A percentile compares a stretch with the other conserved stretches of the same genome.
These are phyloP conservation scores for Tethya wilhelma DNA, from an alignment of 37 sponge, comb jelly and placozoan genomes.

Conservation along the genomic window DNA sequence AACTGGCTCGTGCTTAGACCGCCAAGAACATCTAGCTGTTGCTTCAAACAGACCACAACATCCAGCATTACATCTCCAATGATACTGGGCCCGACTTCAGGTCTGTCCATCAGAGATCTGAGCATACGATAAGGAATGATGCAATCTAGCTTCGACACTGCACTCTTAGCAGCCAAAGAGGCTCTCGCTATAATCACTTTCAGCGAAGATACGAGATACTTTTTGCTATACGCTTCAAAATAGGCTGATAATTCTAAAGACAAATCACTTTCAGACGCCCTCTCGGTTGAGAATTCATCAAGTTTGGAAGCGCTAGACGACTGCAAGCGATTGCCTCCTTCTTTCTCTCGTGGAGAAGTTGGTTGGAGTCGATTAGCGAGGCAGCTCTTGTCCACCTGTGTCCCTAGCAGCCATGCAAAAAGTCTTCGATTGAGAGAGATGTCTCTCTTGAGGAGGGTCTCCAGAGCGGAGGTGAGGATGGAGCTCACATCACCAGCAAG, in stretches of 20 bases:
- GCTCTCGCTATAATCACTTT: neutral
- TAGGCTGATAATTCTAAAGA: too few relatives aligned
- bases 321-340: too few relatives aligned
- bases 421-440: slow-evolving; percentile 81
- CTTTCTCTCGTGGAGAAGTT: too few relatives aligned
- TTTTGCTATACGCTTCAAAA: slow-evolving; percentile 43
- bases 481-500: slow-evolving; percentile 17
- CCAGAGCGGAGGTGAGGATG: slow-evolving; percentile 69
- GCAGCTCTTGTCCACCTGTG: slow-evolving; percentile 11
- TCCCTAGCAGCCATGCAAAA: slow-evolving; percentile 80
- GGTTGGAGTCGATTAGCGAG: neutral
- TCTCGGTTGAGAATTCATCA: too few relatives aligned
- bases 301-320: too few relatives aligned
- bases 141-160: slow-evolving; percentile 17
- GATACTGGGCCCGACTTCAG: slow-evolving; percentile 29
- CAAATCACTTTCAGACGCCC: too few relatives aligned
- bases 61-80: slow-evolving; percentile 46
- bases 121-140: slow-evolving; percentile 65
- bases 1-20: neutral
- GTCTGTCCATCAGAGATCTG: slow-evolving; percentile 38
- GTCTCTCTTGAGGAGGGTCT: slow-evolving; percentile 80
- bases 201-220: slow-evolving; percentile 20
- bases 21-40: slow-evolving; percentile 36
- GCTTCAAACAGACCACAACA: slow-evolving; percentile 39
- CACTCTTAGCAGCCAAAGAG: slow-evolving; percentile 15